A percentile compares a stretch with the other conserved stretches of the same genome.
Evolutionary conservation across 2,797 vertebrate genomes (phyloP).

Genomic region (Sebastiscus tertius): DNA sequence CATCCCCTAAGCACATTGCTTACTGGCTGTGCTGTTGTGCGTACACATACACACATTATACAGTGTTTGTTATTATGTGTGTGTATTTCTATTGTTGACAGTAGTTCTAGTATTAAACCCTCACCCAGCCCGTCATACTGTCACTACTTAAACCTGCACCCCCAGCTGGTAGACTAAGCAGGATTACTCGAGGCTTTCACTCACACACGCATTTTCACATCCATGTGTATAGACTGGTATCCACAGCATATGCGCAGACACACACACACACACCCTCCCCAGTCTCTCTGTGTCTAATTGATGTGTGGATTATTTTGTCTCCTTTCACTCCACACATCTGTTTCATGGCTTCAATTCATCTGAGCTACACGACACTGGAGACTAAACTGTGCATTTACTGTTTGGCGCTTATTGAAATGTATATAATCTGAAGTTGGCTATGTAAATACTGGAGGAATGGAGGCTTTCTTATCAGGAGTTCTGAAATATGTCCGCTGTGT

Average conservation of each 20-base stretch:
- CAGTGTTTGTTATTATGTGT: constrained; percentile 18
- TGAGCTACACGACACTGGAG: neutral
- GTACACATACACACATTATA: neutral
- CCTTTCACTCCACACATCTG: constrained; percentile 66
- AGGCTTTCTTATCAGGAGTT: constrained; percentile 18
- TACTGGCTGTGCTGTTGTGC: neutral
- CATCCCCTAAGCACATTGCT: constrained; percentile 32
- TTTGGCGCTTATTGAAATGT: constrained; percentile 4
- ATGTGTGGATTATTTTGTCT: constrained; percentile 72
- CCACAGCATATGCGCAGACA: constrained; percentile 5
- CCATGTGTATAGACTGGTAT: constrained; percentile 12
- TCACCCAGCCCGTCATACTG: constrained; percentile 45
- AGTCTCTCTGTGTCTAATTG: constrained; percentile 63
- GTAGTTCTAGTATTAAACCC: constrained; percentile 36
- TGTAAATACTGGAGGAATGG: neutral
- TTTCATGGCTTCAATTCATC: constrained; percentile 50
- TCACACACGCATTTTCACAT: constrained; percentile 23
- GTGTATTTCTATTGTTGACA: constrained; percentile 32
- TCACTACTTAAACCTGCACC: constrained; percentile 55
- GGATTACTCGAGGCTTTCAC: constrained; percentile 67
- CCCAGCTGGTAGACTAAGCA: constrained; percentile 68
- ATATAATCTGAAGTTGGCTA: neutral
- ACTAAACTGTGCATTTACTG: constrained; percentile 1
- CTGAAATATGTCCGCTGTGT: constrained; percentile 15
- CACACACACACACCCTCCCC: constrained; percentile 8